phyloP scores from a whole-genome alignment of 2,113 vertebrate genomes.

The Tinamus guttatus region DNA sequence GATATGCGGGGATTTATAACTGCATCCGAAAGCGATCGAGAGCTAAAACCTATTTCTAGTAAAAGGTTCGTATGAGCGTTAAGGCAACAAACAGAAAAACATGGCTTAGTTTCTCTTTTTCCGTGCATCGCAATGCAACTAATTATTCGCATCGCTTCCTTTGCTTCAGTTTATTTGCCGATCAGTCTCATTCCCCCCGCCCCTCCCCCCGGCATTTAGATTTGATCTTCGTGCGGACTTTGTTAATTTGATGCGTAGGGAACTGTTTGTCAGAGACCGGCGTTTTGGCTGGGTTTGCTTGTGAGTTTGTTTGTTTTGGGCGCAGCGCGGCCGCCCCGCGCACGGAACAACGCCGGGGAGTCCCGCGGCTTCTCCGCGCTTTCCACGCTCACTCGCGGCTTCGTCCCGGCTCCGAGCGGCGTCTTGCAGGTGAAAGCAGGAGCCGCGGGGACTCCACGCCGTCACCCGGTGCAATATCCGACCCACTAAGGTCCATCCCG shows the following conservation, averaged over 20 bases:
- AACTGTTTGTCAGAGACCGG: not conserved
- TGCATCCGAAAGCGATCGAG: not conserved
- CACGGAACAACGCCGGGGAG: not conserved
- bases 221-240: not conserved
- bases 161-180: not conserved
- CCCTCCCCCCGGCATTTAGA: not conserved
- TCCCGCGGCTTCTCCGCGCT: too few species aligned
- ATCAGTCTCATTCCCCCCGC: not conserved
- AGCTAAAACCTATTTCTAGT: not conserved
- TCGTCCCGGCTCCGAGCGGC: accelerated
- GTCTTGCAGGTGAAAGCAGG: not conserved
- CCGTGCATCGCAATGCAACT: not conserved
- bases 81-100: not conserved
- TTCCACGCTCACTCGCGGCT: not conserved
- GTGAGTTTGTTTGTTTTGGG: not conserved
- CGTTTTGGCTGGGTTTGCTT: not conserved
- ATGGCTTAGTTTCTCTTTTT: not conserved
- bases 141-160: not conserved
- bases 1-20: not conserved
- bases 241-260: not conserved
- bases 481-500: accelerated
- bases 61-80: not conserved
- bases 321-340: not conserved
- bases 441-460: not conserved
- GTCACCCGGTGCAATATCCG: not conserved